Conservation (phyloP, 2,113 vertebrate species). For the Paradoxurus hermaphroditus region DNA sequence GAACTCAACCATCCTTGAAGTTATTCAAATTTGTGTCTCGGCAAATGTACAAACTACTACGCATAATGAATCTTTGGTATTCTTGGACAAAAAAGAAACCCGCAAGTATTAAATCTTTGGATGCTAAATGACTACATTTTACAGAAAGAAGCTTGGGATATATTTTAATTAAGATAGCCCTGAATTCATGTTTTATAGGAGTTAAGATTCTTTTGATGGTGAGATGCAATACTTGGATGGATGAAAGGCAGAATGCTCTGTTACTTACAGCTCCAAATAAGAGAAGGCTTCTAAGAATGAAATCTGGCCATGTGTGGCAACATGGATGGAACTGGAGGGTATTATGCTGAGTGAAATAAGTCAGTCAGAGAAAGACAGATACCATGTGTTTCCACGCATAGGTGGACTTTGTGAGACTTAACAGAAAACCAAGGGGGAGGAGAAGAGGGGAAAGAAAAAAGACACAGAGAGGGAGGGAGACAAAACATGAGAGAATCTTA, state of each 20-base stretch:
- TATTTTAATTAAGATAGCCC: not conserved
- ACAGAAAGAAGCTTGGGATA: not conserved
- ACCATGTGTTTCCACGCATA: too few species aligned
- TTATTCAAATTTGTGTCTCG: constrained; percentile 1
- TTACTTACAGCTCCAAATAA: not conserved
- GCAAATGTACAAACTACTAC: not conserved
- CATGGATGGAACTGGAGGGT: too few species aligned
- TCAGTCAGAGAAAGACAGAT: too few species aligned
- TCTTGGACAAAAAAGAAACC: not conserved
- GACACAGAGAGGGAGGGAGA: too few species aligned
- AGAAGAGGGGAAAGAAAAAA: too few species aligned
- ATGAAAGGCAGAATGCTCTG: not conserved
- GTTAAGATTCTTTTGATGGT: not conserved
- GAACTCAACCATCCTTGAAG: not conserved
- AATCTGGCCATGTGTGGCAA: too few species aligned
- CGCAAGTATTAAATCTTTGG: not conserved
- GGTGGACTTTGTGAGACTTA: too few species aligned
- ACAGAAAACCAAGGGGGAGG: too few species aligned
- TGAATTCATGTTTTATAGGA: constrained; percentile 7
- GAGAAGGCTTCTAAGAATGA: not conserved
- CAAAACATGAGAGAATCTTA: too few species aligned
- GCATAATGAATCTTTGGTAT: not conserved
- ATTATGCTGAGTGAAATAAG: too few species aligned
- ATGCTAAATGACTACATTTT: constrained; percentile 18
- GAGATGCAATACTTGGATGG: not conserved